Conservation (phyloP, 1,140 invertebrate genomes). For the Pectinophora gossypiella region DNA sequence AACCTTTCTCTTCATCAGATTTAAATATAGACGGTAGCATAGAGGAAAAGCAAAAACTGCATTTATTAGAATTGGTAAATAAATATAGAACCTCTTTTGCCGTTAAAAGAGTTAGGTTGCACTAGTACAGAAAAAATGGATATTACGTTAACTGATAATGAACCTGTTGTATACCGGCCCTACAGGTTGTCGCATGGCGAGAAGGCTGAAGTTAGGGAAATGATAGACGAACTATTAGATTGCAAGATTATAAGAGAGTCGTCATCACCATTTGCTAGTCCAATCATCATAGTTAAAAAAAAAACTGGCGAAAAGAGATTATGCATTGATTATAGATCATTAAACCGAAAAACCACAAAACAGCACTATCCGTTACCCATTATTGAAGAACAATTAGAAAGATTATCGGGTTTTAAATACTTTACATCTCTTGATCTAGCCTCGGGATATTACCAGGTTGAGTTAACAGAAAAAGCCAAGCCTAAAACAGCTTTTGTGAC, state of each 20-base stretch:
- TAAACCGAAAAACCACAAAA: constrained; percentile 2
- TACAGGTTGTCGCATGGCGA: constrained; percentile 21
- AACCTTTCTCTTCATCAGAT: background rate
- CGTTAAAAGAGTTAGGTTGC: constrained; percentile 12
- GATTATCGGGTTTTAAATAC: background rate
- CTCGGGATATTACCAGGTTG: constrained; percentile 35
- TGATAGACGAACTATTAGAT: constrained; percentile 35
- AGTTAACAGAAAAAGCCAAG: constrained; percentile 10
- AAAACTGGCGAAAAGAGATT: constrained; percentile 19
- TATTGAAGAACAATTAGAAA: constrained; percentile 5
- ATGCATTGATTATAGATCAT: constrained; percentile 5
- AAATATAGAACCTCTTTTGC: constrained; percentile 3
- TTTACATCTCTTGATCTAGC: constrained; percentile 6
- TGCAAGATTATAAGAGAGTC: constrained; percentile 38
- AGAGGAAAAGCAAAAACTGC: background rate
- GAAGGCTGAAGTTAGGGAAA: constrained; percentile 20
- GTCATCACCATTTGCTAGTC: constrained; percentile 19
- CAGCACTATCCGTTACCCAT: constrained; percentile 3
- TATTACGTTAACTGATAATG: constrained; percentile 16
- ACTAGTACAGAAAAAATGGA: constrained; percentile 13
- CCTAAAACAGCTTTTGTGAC: constrained; percentile 3
- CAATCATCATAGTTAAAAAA: constrained; percentile 18
- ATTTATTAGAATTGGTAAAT: background rate
- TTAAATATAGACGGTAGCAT: background rate
- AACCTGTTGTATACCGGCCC: constrained; percentile 21